These are phyloP conservation scores for Piprites chloris DNA, from an alignment of 2,113 vertebrate species.

Conservation along the genomic window DNA sequence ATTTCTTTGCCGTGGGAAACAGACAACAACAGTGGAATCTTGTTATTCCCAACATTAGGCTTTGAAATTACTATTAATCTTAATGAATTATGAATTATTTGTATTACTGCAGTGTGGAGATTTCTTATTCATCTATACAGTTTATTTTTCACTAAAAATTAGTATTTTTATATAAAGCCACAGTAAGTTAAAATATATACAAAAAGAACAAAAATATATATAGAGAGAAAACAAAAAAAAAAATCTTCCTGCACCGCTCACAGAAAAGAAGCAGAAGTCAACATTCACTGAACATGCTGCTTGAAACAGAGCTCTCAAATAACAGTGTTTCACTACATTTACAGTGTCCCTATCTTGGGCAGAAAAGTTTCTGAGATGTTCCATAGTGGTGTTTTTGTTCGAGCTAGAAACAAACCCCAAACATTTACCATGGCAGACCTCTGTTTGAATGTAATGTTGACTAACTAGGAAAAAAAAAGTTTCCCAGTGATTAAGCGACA, in stretches of 20 bases:
- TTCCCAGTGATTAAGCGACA: neutral
- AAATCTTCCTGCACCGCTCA: accelerated
- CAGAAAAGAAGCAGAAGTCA: neutral
- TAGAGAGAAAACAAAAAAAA: neutral
- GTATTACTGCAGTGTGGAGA: neutral
- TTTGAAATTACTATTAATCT: neutral
- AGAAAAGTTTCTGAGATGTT: neutral
- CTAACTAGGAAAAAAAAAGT: neutral
- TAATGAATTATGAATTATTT: neutral
- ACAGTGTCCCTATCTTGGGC: neutral
- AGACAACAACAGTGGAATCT: neutral
- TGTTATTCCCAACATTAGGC: neutral
- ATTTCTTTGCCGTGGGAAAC: neutral
- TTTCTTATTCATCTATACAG: neutral
- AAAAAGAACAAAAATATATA: neutral
- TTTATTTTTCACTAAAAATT: neutral
- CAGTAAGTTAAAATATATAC: neutral
- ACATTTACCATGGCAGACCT: neutral
- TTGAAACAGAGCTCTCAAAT: neutral
- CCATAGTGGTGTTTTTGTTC: neutral
- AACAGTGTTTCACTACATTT: neutral
- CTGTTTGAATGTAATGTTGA: neutral
- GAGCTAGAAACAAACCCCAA: neutral
- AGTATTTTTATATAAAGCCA: neutral
- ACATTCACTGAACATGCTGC: neutral